A percentile compares a stretch with the other conserved stretches of the same genome.
Evolutionary conservation across 2,888 invertebrate genomes (phyloP).

Genomic region (Drosophila paramelanica): DNA sequence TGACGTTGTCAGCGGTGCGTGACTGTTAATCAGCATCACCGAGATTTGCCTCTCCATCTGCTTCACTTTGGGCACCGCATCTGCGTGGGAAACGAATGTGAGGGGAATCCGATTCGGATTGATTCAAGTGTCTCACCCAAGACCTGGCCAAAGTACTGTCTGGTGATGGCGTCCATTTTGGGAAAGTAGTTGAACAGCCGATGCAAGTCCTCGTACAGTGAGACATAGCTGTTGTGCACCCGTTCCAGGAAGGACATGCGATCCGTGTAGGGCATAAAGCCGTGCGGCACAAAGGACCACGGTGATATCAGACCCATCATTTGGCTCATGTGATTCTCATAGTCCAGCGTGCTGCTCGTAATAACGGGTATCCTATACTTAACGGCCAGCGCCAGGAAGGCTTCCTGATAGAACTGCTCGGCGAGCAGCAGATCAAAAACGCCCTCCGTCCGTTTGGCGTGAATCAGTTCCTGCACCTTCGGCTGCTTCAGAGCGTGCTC

Average conservation of each 20-base stretch:
- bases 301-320: constrained; percentile 85
- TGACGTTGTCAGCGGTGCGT: constrained; percentile 85
- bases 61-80: constrained; percentile 83
- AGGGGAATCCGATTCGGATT: neutral
- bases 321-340: constrained; percentile 85
- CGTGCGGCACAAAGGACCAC: constrained; percentile 86
- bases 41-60: constrained; percentile 85
- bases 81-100: constrained; percentile 37
- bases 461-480: constrained; percentile 80
- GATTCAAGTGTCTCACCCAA: constrained; percentile 55
- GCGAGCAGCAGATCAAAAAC: constrained; percentile 85
- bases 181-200: constrained; percentile 82
- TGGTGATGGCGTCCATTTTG: constrained; percentile 82
- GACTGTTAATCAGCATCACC: constrained; percentile 85
- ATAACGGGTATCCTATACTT: constrained; percentile 85
- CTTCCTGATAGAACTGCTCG: constrained; percentile 85
- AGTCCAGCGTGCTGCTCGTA: constrained; percentile 84
- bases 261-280: constrained; percentile 85
- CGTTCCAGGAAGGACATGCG: constrained; percentile 86
- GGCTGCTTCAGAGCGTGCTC: constrained; percentile 82
- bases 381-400: constrained; percentile 83
- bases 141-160: constrained; percentile 79
- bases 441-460: constrained; percentile 66
- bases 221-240: constrained; percentile 85
- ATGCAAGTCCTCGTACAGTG: constrained; percentile 80